Evolutionary conservation across 2,797 vertebrate species (phyloP).

Genomic region (Phrynocephalus guinanensis): DNA sequence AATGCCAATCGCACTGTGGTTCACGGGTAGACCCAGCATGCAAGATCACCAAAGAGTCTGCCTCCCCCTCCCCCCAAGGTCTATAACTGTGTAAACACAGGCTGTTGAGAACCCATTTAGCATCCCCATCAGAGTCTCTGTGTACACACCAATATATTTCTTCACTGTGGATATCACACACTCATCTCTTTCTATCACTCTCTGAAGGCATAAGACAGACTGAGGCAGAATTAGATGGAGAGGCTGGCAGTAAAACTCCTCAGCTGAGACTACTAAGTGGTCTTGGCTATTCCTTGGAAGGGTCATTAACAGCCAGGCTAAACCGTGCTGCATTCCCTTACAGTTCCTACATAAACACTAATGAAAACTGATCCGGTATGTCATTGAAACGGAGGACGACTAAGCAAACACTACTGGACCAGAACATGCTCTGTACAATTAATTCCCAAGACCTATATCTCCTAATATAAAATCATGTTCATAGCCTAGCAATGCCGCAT

Average conservation of each 20-base stretch:
- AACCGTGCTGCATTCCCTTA: conserved; percentile 38
- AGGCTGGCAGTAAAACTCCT: conserved; percentile 60
- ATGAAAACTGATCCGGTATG: conserved; percentile 28
- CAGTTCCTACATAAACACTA: conserved; percentile 61
- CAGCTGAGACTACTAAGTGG: conserved; percentile 35
- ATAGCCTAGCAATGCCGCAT: background rate
- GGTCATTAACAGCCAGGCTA: conserved; percentile 58
- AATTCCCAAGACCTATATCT: background rate
- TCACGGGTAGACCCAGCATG: accelerated
- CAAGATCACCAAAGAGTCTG: conserved; percentile 15
- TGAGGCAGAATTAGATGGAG: conserved; percentile 39
- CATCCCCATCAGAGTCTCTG: conserved; percentile 36
- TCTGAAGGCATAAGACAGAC: conserved; percentile 3
- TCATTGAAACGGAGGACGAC: background rate
- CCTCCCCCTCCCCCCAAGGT: background rate
- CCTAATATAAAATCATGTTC: background rate
- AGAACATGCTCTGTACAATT: accelerated
- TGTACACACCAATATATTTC: background rate
- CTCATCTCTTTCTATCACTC: conserved; percentile 15
- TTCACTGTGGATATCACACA: accelerated
- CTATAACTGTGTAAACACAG: conserved; percentile 56
- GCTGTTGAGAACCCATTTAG: conserved; percentile 50
- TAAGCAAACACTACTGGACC: background rate
- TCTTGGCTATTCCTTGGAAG: conserved; percentile 48
- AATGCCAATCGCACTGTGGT: background rate